Conservation (phyloP, 1,140 invertebrate species). For the Manduca sexta region DNA sequence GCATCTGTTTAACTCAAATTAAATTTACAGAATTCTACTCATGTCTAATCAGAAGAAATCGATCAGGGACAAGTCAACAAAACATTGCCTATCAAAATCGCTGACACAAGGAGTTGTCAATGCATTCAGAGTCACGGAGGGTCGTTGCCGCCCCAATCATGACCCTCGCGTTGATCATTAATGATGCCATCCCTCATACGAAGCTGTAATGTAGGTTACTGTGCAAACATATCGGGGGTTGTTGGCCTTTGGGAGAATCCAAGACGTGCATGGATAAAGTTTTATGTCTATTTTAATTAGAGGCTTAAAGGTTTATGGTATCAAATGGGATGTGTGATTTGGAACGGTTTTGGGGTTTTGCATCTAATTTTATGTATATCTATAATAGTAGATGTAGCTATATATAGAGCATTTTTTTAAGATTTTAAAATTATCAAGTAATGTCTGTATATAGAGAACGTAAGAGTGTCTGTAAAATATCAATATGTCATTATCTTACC, state of each 20-base stretch:
- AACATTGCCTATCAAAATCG: too few species aligned
- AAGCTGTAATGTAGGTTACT: slow-evolving; percentile 67
- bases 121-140: slow-evolving; percentile 63
- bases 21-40: too few species aligned
- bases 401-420: too few species aligned
- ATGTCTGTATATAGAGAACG: too few species aligned
- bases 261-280: slow-evolving; percentile 16
- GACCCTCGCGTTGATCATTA: slow-evolving; percentile 54
- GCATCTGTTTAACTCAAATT: too few species aligned
- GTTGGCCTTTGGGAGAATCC: slow-evolving; percentile 27
- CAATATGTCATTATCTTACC: too few species aligned
- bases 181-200: slow-evolving; percentile 63
- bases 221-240: slow-evolving; percentile 52
- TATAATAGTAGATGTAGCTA: too few species aligned
- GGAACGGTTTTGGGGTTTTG: background rate
- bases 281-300: slow-evolving; percentile 29
- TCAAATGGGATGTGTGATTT: background rate
- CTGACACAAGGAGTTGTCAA: slow-evolving; percentile 17
- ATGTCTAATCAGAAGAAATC: too few species aligned
- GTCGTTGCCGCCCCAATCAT: slow-evolving; percentile 50
- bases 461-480: too few species aligned
- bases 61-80: too few species aligned
- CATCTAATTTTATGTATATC: too few species aligned
- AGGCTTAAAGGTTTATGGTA: background rate
- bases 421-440: too few species aligned